A percentile compares a stretch with the other conserved stretches of the same genome.
phyloP scores from a whole-genome alignment of 1,140 invertebrate genomes.

The Lepidurus apus region DNA sequence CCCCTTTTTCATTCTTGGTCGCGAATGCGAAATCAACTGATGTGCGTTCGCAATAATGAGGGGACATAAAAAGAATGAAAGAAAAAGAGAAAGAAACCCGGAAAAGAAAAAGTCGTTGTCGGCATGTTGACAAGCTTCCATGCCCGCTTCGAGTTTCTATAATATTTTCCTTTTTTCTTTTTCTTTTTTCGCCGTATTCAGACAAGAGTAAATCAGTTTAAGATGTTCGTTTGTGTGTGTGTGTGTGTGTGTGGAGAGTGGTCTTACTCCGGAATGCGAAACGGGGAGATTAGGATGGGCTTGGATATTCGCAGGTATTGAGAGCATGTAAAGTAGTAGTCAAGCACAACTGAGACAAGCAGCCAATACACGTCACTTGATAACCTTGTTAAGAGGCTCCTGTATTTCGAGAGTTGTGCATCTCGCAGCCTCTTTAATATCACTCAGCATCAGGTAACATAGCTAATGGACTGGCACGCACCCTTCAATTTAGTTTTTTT shows the following conservation, averaged over 20 bases:
- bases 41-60: not conserved
- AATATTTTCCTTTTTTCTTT: not conserved
- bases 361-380: constrained; percentile 17
- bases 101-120: not conserved
- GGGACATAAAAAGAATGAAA: not conserved
- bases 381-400: constrained; percentile 6
- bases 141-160: not conserved
- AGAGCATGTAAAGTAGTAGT: constrained; percentile 12
- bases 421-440: constrained; percentile 2
- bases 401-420: not conserved
- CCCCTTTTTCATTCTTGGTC: constrained; percentile 17
- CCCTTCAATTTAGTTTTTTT: not conserved
- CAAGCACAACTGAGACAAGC: not conserved
- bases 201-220: not conserved
- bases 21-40: not conserved
- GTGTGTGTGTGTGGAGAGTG: not conserved
- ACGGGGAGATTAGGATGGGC: not conserved
- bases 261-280: not conserved
- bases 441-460: constrained; percentile 18
- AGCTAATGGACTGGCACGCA: constrained; percentile 7
- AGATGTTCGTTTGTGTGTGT: not conserved
- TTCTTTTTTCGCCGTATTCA: not conserved
- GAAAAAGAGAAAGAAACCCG: not conserved
- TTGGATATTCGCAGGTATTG: not conserved
- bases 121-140: constrained; percentile 14